A percentile compares a stretch with the other conserved stretches of the same genome.
Conservation (phyloP, 2,797 vertebrate genomes). For the Phrynocephalus vlangalii region DNA sequence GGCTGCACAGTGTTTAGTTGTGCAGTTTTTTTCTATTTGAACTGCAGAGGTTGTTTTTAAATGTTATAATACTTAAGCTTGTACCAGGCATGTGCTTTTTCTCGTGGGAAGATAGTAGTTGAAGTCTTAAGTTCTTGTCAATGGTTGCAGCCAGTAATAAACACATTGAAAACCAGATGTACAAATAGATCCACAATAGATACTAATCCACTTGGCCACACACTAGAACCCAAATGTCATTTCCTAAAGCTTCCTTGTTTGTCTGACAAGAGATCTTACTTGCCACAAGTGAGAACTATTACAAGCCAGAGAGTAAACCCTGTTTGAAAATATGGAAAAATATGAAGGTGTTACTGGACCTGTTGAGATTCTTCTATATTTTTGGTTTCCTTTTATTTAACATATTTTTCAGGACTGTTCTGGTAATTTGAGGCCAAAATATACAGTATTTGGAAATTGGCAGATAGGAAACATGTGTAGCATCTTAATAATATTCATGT, state of each 20-base stretch:
- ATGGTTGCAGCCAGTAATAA: not conserved
- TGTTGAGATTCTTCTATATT: not conserved
- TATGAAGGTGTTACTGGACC: not conserved
- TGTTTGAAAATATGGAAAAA: not conserved
- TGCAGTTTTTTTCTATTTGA: conserved; percentile 10
- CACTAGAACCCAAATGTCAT: not conserved
- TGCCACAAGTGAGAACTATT: not conserved
- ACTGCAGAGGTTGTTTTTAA: not conserved
- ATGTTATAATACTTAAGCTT: not conserved
- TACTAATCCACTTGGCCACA: not conserved
- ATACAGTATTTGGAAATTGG: not conserved
- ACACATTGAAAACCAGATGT: not conserved
- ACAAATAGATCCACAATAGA: not conserved
- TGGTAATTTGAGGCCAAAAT: not conserved
- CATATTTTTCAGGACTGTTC: not conserved
- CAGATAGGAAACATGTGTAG: not conserved
- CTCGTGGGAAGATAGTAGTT: not conserved
- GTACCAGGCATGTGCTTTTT: too few relatives aligned
- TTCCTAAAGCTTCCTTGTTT: not conserved
- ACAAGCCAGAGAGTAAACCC: not conserved
- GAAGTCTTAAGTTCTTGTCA: not conserved
- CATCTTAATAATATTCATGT: not conserved
- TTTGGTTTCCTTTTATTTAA: not conserved
- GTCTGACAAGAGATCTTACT: too few relatives aligned
- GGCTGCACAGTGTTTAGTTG: not conserved